Percentiles rank a stretch among this genome's conserved stretches.
Evolutionary conservation across 2,113 vertebrate genomes (phyloP).

Genomic region (Naja naja): DNA sequence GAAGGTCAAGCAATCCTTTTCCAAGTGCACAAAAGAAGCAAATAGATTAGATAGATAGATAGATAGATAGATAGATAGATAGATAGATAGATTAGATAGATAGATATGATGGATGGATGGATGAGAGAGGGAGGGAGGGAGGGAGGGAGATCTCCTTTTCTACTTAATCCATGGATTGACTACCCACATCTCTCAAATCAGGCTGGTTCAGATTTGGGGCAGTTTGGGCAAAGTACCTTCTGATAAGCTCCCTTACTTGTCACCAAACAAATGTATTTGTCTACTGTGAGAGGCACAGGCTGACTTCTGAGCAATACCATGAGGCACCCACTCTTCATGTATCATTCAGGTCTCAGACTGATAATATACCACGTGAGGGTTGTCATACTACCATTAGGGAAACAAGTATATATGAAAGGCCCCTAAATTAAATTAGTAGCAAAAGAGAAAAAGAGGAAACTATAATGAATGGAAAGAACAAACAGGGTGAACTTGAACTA

Average conservation of each 20-base stretch:
- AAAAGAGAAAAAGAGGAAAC: not conserved
- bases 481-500: no score
- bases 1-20: not conserved
- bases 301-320: not conserved
- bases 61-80: no score
- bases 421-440: not conserved
- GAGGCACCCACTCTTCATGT: not conserved
- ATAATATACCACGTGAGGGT: not conserved
- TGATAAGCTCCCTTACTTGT: not conserved
- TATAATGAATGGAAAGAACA: not conserved
- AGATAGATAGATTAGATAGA: no score
- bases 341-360: not conserved
- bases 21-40: not conserved
- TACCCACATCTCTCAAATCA: not conserved
- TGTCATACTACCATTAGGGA: not conserved
- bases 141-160: not conserved
- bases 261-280: not conserved
- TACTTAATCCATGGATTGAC: not conserved
- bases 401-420: not conserved
- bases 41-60: no score
- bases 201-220: not conserved
- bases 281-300: not conserved
- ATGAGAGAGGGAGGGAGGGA: rapidly evolving
- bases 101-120: no score
- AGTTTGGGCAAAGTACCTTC: not conserved